phyloP scores from a whole-genome alignment of 2,797 vertebrate genomes.

The Dicrostonyx torquatus region DNA sequence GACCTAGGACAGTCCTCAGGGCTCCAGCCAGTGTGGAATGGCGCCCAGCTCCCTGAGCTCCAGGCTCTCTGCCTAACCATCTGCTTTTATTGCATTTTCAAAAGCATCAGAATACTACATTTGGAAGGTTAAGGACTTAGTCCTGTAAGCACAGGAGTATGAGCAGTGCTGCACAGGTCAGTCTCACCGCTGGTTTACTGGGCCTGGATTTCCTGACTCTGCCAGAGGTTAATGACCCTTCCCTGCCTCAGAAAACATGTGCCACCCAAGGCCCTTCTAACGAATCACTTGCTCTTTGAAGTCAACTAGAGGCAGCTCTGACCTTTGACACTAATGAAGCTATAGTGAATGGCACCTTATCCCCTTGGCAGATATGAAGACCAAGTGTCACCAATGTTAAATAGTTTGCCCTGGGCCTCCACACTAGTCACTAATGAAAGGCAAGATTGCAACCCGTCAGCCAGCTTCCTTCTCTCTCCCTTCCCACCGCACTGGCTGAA shows the following conservation, averaged over 20 bases:
- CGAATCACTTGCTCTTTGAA: not conserved
- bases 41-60: not conserved
- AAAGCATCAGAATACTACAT: not conserved
- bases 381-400: not conserved
- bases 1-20: not conserved
- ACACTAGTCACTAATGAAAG: not conserved
- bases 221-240: not conserved
- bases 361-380: not conserved
- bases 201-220: not conserved
- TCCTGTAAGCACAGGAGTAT: not conserved
- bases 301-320: not conserved
- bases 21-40: not conserved
- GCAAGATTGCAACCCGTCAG: not conserved
- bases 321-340: not conserved
- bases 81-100: not conserved
- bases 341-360: too few species aligned
- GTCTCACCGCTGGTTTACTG: too few species aligned
- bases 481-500: not conserved
- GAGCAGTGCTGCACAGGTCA: not conserved
- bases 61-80: not conserved
- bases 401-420: not conserved
- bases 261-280: not conserved
- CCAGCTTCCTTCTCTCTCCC: not conserved
- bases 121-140: not conserved
- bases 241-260: not conserved